A percentile compares a stretch with the other conserved stretches of the same genome.
Conservation (phyloP, 2,888 invertebrate species). For the Aphidius colemani region DNA sequence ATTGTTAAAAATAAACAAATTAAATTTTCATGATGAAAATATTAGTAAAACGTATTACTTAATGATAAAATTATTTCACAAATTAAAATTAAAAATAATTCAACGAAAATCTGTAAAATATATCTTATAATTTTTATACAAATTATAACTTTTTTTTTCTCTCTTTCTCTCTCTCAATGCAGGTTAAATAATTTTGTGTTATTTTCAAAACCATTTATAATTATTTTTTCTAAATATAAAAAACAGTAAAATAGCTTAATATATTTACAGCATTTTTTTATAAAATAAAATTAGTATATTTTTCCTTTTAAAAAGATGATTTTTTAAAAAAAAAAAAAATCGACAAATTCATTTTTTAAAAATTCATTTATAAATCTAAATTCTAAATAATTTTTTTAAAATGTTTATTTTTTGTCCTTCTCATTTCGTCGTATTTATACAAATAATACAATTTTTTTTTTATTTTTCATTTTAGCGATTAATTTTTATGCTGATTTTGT, state of each 20-base stretch:
- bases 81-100: conserved; percentile 2
- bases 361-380: conserved; percentile 8
- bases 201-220: neutral
- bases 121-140: conserved; percentile 1
- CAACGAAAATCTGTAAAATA: conserved; percentile 7
- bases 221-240: conserved; percentile 14
- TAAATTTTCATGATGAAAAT: conserved; percentile 6
- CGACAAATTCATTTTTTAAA: conserved; percentile 1
- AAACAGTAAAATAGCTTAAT: conserved; percentile 24
- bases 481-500: conserved; percentile 2
- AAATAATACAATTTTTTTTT: conserved; percentile 16
- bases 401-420: conserved; percentile 7
- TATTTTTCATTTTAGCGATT: neutral
- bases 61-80: conserved; percentile 15
- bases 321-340: neutral
- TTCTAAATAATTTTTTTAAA: conserved; percentile 8
- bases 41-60: conserved; percentile 21
- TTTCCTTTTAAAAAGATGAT: neutral
- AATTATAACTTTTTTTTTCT: conserved; percentile 2
- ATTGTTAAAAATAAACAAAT: conserved; percentile 22
- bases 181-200: too few species aligned
- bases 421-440: conserved; percentile 11
- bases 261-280: conserved; percentile 23
- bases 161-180: neutral
- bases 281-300: conserved; percentile 6